These are phyloP conservation scores for Neelides folsomi DNA, from an alignment of 2,888 invertebrate species.

Conservation along the genomic window DNA sequence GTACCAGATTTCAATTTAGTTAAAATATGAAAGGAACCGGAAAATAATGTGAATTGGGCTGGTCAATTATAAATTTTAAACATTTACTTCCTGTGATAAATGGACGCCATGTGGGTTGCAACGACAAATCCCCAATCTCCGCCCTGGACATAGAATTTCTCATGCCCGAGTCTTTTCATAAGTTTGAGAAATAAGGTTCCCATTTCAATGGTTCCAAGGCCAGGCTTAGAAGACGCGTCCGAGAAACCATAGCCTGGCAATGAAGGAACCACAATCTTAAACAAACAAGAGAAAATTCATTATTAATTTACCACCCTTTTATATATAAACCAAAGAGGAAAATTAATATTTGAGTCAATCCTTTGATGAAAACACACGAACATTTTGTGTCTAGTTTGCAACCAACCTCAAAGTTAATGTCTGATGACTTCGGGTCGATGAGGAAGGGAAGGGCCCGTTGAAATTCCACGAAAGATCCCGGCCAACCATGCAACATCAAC, in stretches of 20 bases:
- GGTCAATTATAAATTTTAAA: neutral
- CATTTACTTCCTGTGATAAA: slow-evolving; percentile 42
- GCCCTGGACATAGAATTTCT: slow-evolving; percentile 40
- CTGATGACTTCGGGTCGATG: slow-evolving; percentile 9
- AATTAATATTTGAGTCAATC: too few species aligned
- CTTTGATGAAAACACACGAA: too few species aligned
- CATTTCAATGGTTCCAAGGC: slow-evolving; percentile 26
- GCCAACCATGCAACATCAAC: slow-evolving; percentile 20
- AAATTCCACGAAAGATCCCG: slow-evolving; percentile 15
- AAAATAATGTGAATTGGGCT: neutral
- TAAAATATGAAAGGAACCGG: too few species aligned
- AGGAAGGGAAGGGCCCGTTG: slow-evolving; percentile 22
- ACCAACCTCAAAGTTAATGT: slow-evolving; percentile 24
- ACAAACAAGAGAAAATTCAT: too few species aligned
- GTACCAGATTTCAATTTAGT: too few species aligned
- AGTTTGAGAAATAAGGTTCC: slow-evolving; percentile 35
- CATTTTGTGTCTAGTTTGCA: neutral
- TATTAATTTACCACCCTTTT: too few species aligned
- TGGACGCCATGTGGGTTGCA: slow-evolving; percentile 36
- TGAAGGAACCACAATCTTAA: slow-evolving; percentile 38
- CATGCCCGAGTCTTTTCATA: slow-evolving; percentile 39
- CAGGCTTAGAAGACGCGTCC: slow-evolving; percentile 38
- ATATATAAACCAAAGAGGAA: too few species aligned
- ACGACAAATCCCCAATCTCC: slow-evolving; percentile 44
- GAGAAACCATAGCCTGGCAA: slow-evolving; percentile 45